These are phyloP conservation scores for Thyatira batis DNA, from an alignment of 2,888 invertebrate genomes.

Conservation along the genomic window DNA sequence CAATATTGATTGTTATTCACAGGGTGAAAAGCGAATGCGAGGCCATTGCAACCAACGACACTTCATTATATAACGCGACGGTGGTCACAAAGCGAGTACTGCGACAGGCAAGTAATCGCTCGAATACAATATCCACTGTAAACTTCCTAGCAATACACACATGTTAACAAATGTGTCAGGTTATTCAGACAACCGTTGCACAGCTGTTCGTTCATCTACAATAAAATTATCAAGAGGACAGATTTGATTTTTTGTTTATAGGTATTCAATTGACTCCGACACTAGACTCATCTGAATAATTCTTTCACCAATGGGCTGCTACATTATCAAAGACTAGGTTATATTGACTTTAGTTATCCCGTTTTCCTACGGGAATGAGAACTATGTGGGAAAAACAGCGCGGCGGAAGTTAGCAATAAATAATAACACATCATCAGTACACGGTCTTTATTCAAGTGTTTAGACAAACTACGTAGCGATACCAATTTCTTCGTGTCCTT, in stretches of 20 bases:
- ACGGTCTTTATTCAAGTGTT: background rate
- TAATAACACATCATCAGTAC: background rate
- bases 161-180: background rate
- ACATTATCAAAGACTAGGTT: no score
- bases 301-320: no score
- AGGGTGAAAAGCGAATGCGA: slow-evolving; percentile 76
- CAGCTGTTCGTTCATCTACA: no score
- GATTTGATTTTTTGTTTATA: no score
- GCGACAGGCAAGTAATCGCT: slow-evolving; percentile 58
- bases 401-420: no score
- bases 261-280: no score
- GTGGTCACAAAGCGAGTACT: slow-evolving; percentile 51
- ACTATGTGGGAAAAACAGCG: no score
- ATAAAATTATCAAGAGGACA: no score
- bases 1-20: slow-evolving; percentile 47
- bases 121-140: slow-evolving; percentile 2
- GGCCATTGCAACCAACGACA: slow-evolving; percentile 70
- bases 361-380: no score
- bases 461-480: background rate
- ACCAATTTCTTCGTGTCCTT: background rate
- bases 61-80: slow-evolving; percentile 53
- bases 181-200: no score
- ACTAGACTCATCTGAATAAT: no score
- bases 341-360: no score
- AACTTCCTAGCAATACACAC: background rate